Evolutionary conservation across 1,140 invertebrate species (phyloP).

Genomic region (Monomorium pharaonis): DNA sequence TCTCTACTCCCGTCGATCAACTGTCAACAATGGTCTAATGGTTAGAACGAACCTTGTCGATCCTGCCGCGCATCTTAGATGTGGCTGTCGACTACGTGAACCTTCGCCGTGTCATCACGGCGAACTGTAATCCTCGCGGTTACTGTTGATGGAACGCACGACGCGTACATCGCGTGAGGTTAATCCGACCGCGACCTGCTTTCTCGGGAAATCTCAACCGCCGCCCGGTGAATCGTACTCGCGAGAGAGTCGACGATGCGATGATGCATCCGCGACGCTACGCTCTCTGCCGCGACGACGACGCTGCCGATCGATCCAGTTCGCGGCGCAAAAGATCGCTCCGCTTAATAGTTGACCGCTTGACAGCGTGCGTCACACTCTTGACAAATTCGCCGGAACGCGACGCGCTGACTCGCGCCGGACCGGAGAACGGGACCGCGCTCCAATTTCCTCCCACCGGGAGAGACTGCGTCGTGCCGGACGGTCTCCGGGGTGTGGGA

Average conservation of each 20-base stretch:
- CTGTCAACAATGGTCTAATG: neutral
- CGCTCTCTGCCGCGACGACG: neutral
- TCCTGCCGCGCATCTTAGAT: neutral
- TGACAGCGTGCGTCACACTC: neutral
- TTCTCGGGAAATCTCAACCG: no score
- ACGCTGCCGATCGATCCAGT: neutral
- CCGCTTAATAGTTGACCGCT: neutral
- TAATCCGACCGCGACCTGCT: neutral
- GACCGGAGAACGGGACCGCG: neutral
- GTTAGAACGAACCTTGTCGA: neutral
- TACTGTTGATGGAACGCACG: neutral
- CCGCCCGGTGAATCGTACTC: neutral
- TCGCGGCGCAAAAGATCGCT: neutral
- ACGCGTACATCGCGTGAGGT: neutral
- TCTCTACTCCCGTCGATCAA: neutral
- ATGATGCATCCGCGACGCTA: neutral
- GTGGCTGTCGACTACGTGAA: neutral
- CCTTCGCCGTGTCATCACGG: neutral
- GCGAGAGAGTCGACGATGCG: neutral
- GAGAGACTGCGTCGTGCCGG: neutral
- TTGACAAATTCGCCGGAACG: neutral
- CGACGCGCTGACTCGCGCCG: neutral
- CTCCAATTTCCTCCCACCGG: neutral
- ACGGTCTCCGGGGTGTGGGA: neutral
- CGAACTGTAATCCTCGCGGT: neutral